Evolutionary conservation across 2,888 invertebrate genomes (phyloP).

Genomic region (Pachydiplax longipennis): DNA sequence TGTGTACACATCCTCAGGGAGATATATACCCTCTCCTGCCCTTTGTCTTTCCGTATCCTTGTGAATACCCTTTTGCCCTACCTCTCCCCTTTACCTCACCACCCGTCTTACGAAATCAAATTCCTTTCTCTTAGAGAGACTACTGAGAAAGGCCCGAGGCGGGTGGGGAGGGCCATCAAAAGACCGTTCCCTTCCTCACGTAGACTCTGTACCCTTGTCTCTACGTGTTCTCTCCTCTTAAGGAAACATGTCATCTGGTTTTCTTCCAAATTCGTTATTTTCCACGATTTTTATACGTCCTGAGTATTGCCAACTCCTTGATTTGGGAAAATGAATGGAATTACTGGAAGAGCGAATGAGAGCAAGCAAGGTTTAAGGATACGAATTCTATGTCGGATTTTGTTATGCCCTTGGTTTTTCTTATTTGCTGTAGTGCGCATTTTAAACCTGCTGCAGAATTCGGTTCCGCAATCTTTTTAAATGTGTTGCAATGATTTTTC

Average conservation of each 20-base stretch:
- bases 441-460: no score
- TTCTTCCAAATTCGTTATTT: no score
- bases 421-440: no score
- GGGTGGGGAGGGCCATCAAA: background rate
- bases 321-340: no score
- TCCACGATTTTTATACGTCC: no score
- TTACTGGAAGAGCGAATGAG: no score
- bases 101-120: background rate
- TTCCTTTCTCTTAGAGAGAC: background rate
- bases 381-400: no score
- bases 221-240: background rate
- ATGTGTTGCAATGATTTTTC: no score
- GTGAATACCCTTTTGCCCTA: background rate
- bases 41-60: background rate
- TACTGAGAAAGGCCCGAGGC: background rate
- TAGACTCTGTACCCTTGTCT: background rate
- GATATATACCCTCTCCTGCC: background rate
- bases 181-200: background rate
- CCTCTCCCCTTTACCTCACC: background rate
- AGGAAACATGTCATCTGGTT: background rate
- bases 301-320: no score
- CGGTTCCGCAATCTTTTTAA: no score
- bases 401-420: no score
- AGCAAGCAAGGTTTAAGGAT: no score
- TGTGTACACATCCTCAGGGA: background rate